phyloP scores from a whole-genome alignment of 2,113 vertebrate genomes.

The Urocynchramus pylzowi region DNA sequence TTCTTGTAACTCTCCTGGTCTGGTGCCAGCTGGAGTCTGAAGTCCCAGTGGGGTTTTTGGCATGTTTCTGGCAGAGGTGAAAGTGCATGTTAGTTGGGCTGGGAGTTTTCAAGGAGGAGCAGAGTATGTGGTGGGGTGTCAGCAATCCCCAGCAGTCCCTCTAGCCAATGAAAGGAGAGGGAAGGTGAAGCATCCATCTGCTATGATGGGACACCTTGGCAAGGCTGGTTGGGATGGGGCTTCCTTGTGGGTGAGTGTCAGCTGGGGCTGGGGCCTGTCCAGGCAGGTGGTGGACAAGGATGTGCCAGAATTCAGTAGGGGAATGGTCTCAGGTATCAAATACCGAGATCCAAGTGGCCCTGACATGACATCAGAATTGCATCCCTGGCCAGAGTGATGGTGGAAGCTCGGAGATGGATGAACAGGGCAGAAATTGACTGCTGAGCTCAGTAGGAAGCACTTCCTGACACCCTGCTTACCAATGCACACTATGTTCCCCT shows the following conservation, averaged over 20 bases:
- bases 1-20: background rate
- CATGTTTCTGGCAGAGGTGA: background rate
- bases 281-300: background rate
- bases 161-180: background rate
- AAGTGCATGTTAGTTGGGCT: background rate
- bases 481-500: background rate
- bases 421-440: background rate
- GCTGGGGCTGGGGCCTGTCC: background rate
- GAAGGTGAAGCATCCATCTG: background rate
- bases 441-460: background rate
- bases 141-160: background rate
- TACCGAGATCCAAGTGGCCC: accelerated
- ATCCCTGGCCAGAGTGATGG: background rate
- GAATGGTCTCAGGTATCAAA: background rate
- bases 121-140: background rate
- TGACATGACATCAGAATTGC: accelerated
- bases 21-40: background rate
- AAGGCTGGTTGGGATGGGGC: background rate
- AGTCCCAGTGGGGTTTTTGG: background rate
- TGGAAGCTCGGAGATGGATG: background rate
- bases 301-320: background rate
- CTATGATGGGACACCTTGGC: accelerated
- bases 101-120: background rate
- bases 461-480: background rate
- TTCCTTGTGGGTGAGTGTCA: background rate